phyloP scores from a whole-genome alignment of 2,888 invertebrate genomes.

The Synergus itoensis region DNA sequence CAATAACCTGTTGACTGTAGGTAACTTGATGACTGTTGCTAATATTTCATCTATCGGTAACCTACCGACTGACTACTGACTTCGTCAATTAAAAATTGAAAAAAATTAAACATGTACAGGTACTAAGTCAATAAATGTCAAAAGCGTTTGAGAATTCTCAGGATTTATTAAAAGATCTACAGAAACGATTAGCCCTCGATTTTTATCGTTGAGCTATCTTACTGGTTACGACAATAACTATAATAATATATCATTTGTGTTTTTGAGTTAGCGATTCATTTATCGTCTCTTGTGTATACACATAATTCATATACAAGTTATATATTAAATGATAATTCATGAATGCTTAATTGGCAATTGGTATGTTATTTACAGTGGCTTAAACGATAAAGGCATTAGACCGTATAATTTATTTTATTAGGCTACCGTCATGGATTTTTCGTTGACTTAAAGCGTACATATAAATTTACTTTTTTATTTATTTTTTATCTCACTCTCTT shows the following conservation, averaged over 20 bases:
- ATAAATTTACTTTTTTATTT: neutral
- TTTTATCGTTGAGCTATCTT: constrained; percentile 57
- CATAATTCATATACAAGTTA: constrained; percentile 57
- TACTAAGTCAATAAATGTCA: neutral
- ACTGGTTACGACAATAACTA: constrained; percentile 58
- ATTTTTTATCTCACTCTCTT: constrained; percentile 17
- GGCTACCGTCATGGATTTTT: constrained; percentile 61
- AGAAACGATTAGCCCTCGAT: constrained; percentile 61
- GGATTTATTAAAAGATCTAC: constrained; percentile 73
- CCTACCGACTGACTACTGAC: no score
- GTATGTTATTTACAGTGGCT: constrained; percentile 74
- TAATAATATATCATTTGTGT: constrained; percentile 58
- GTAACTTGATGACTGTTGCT: no score
- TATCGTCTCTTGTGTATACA: constrained; percentile 62
- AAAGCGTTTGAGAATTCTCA: constrained; percentile 65
- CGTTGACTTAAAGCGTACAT: constrained; percentile 46
- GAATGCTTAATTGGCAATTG: constrained; percentile 66
- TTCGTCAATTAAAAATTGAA: no score
- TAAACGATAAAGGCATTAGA: constrained; percentile 73
- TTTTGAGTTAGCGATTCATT: constrained; percentile 44
- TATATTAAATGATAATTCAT: constrained; percentile 56
- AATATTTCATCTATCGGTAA: neutral
- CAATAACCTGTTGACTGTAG: no score
- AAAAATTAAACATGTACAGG: neutral
- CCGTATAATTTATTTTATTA: constrained; percentile 69